Conservation (phyloP, 2,113 vertebrate species). For the Parus major region DNA sequence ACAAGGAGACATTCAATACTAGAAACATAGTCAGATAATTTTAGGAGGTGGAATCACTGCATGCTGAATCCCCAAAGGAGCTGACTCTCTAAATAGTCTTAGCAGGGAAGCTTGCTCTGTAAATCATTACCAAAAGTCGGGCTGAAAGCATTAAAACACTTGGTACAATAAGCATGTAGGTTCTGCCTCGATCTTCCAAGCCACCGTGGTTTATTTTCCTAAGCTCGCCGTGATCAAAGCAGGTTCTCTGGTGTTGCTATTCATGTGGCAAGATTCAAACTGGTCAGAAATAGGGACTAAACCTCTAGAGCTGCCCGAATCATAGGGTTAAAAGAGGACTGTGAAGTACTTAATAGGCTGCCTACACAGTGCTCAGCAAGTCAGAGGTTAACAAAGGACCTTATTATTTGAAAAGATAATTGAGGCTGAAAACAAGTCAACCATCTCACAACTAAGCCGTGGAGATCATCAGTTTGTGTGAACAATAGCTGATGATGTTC, state of each 20-base stretch:
- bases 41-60: background rate
- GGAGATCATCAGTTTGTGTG: constrained; percentile 46
- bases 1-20: background rate
- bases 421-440: constrained; percentile 42
- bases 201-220: constrained; percentile 11
- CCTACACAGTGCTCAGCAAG: constrained; percentile 20
- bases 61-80: background rate
- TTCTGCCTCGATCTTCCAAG: constrained; percentile 12
- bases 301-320: background rate
- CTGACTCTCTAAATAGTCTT: background rate
- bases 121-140: constrained; percentile 13
- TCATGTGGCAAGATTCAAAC: background rate
- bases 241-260: background rate
- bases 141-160: background rate
- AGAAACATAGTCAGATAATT: background rate
- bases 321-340: background rate
- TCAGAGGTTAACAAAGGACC: constrained; percentile 61
- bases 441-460: background rate
- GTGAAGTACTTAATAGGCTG: background rate
- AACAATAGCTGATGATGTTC: constrained; percentile 33
- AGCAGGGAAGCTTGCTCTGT: background rate
- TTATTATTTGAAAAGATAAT: constrained; percentile 48
- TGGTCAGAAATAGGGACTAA: background rate
- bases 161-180: background rate
- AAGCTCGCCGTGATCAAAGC: background rate